Percentiles rank a stretch among this genome's conserved stretches.
These are phyloP conservation scores for Microhierax caerulescens DNA, from an alignment of 2,797 vertebrate species.

Conservation along the genomic window DNA sequence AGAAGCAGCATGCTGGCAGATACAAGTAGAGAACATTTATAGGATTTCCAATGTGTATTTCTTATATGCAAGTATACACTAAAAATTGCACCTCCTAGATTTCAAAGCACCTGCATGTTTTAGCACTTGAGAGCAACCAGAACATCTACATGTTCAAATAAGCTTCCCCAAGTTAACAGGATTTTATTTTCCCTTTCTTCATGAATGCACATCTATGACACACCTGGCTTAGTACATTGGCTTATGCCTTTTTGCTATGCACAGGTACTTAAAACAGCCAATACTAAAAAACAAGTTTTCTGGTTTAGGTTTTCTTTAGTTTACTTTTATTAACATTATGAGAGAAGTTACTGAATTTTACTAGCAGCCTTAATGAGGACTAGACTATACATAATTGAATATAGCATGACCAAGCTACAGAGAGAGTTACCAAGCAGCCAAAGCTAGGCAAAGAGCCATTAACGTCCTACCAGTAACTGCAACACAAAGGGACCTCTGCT, in stretches of 20 bases:
- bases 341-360: background rate
- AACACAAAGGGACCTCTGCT: background rate
- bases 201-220: background rate
- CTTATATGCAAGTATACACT: background rate
- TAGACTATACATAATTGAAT: background rate
- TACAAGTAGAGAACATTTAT: background rate
- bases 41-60: fast-evolving
- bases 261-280: background rate
- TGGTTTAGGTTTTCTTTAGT: background rate
- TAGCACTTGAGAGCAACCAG: background rate
- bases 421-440: background rate
- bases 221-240: background rate
- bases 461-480: background rate
- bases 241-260: background rate
- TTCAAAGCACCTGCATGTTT: background rate
- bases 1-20: background rate
- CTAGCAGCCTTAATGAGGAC: background rate
- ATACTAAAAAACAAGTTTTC: background rate
- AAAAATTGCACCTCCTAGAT: background rate
- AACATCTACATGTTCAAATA: background rate
- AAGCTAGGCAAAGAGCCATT: background rate
- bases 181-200: background rate
- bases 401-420: background rate
- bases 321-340: background rate
- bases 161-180: background rate